phyloP scores from a whole-genome alignment of 2,888 invertebrate species.

The Stenodema calcarata region DNA sequence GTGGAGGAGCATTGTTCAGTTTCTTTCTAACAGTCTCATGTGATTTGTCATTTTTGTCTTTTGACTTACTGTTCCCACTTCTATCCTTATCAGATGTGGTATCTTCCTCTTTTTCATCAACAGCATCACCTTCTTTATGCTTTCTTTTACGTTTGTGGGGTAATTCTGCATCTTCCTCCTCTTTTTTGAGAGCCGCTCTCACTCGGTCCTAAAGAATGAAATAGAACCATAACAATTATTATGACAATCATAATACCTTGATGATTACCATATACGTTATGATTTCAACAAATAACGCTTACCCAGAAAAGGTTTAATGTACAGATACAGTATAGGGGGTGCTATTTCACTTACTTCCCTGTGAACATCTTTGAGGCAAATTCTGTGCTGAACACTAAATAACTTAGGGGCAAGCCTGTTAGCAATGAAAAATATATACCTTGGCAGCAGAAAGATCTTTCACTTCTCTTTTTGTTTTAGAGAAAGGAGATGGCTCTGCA shows the following conservation, averaged over 20 bases:
- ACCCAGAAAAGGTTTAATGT: too few species aligned
- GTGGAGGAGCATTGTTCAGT: slow-evolving; percentile 70
- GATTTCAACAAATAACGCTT: too few species aligned
- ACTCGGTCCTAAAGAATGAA: slow-evolving; percentile 67
- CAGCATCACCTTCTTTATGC: slow-evolving; percentile 59
- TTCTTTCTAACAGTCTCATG: slow-evolving; percentile 60
- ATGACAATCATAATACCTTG: too few species aligned
- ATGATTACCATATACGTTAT: too few species aligned
- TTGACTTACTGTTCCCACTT: slow-evolving; percentile 59
- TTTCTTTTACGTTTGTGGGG: slow-evolving; percentile 72
- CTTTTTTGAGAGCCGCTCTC: slow-evolving; percentile 73
- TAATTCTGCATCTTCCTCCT: slow-evolving; percentile 74
- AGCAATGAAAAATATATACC: slow-evolving; percentile 59
- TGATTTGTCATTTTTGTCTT: neutral
- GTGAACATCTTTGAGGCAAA: too few species aligned
- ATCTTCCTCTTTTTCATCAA: slow-evolving; percentile 58
- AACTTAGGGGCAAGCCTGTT: too few species aligned
- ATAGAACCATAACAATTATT: neutral
- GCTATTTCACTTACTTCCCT: too few species aligned
- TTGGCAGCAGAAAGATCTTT: slow-evolving; percentile 65
- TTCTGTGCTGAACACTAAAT: too few species aligned
- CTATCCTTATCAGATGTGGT: slow-evolving; percentile 59
- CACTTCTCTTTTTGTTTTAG: slow-evolving; percentile 59
- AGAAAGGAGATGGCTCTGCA: slow-evolving; percentile 64
- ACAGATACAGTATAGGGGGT: too few species aligned